Evolutionary conservation across 2,797 vertebrate genomes (phyloP).

Genomic region (Tachyglossus aculeatus): DNA sequence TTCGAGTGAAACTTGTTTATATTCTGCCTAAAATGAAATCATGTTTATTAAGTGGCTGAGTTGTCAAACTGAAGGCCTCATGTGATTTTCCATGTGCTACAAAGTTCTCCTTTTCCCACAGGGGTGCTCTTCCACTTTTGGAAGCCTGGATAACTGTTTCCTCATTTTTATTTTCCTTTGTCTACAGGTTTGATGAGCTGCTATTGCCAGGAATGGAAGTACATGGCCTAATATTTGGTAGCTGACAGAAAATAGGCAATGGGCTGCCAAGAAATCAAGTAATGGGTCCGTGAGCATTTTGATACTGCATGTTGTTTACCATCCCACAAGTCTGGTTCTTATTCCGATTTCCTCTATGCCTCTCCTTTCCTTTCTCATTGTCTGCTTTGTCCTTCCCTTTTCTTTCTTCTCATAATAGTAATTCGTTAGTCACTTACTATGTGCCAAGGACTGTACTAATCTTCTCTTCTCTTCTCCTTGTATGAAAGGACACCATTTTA

Average conservation of each 20-base stretch:
- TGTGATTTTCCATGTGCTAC: not conserved
- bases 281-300: no score
- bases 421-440: no score
- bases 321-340: no score
- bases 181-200: no score
- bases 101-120: not conserved
- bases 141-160: not conserved
- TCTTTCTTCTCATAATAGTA: no score
- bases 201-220: not conserved
- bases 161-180: not conserved
- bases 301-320: no score
- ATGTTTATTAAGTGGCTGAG: not conserved
- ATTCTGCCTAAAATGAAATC: slow-evolving; percentile 18
- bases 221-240: not conserved
- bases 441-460: no score
- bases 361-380: no score
- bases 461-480: no score
- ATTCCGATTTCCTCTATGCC: no score
- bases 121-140: not conserved
- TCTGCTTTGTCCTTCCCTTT: no score
- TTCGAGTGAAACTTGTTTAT: slow-evolving; percentile 47
- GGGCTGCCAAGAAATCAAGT: not conserved
- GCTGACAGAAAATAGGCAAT: not conserved
- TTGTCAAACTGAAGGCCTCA: not conserved
- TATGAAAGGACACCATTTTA: no score